These are phyloP conservation scores for Ophioninae sp. DNA, from an alignment of 2,888 invertebrate genomes.

Conservation along the genomic window DNA sequence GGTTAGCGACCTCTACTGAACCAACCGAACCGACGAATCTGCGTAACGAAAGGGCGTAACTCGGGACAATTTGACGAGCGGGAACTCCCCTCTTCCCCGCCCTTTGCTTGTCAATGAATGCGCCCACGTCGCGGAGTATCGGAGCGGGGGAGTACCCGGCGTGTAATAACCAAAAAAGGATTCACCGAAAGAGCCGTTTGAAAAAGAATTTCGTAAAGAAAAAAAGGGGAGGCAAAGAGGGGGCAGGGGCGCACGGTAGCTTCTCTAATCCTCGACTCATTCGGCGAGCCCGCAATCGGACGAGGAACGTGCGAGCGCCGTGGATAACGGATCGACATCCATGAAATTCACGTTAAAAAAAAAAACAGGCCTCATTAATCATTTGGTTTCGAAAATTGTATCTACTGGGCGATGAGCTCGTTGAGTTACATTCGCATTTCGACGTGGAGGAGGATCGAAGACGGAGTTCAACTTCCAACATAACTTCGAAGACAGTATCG, in stretches of 20 bases:
- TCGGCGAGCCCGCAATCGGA: slow-evolving; percentile 29
- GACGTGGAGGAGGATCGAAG: not conserved
- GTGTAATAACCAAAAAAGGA: slow-evolving; percentile 22
- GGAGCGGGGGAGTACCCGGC: not conserved
- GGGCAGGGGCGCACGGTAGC: slow-evolving; percentile 23
- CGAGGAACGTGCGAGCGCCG: slow-evolving; percentile 11
- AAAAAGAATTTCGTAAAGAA: slow-evolving; percentile 14
- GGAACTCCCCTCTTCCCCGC: not conserved
- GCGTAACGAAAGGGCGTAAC: not conserved
- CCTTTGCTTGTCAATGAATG: not conserved
- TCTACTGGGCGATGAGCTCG: slow-evolving; percentile 21
- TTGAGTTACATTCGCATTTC: not conserved
- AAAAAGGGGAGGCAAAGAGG: not conserved
- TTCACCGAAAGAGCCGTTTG: slow-evolving; percentile 18
- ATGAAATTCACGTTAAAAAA: slow-evolving; percentile 52
- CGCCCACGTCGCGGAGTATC: not conserved
- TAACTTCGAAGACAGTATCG: too few relatives aligned
- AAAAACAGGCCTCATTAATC: slow-evolving; percentile 44
- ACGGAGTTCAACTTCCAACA: too few relatives aligned
- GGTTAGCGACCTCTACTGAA: not conserved
- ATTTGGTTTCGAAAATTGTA: slow-evolving; percentile 28
- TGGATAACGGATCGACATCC: slow-evolving; percentile 38
- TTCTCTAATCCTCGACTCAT: slow-evolving; percentile 34
- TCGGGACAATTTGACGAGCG: not conserved
- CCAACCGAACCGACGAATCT: not conserved